phyloP scores from a whole-genome alignment of 2,113 vertebrate genomes.

The Ctenodactylus gundi region DNA sequence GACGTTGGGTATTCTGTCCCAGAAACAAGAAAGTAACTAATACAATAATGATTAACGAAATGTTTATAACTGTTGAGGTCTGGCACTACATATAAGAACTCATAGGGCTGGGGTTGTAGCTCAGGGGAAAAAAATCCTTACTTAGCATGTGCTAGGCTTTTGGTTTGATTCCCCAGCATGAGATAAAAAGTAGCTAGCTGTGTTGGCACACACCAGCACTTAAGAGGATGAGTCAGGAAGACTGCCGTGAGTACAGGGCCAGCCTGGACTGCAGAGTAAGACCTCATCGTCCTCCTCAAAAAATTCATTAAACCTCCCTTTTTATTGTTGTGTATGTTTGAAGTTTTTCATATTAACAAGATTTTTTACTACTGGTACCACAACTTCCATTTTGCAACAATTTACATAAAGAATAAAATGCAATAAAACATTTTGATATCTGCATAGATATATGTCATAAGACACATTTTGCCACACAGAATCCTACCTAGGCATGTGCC shows the following conservation, averaged over 20 bases:
- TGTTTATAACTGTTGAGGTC: background rate
- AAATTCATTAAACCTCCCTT: background rate
- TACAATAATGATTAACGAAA: background rate
- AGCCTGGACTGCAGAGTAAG: too few species aligned
- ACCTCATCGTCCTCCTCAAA: too few species aligned
- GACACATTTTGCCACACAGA: background rate
- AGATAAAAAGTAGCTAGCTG: too few species aligned
- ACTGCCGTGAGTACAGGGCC: too few species aligned
- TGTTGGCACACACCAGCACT: too few species aligned
- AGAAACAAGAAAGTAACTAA: too few species aligned
- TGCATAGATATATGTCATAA: background rate
- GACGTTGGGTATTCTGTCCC: too few species aligned
- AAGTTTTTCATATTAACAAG: background rate
- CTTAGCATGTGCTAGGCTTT: too few species aligned
- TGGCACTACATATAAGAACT: background rate
- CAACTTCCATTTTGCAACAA: background rate
- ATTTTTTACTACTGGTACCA: background rate
- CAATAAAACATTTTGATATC: background rate
- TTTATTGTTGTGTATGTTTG: background rate
- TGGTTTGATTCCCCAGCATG: too few species aligned
- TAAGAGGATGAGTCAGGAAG: too few species aligned
- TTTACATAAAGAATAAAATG: constrained; percentile 15
- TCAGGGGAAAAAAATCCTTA: too few species aligned
- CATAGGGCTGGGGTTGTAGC: too few species aligned
- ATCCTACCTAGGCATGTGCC: background rate